Percentiles rank a stretch among this genome's conserved stretches.
phyloP scores from a whole-genome alignment of 2,113 vertebrate species.

The Xenopus laevis region DNA sequence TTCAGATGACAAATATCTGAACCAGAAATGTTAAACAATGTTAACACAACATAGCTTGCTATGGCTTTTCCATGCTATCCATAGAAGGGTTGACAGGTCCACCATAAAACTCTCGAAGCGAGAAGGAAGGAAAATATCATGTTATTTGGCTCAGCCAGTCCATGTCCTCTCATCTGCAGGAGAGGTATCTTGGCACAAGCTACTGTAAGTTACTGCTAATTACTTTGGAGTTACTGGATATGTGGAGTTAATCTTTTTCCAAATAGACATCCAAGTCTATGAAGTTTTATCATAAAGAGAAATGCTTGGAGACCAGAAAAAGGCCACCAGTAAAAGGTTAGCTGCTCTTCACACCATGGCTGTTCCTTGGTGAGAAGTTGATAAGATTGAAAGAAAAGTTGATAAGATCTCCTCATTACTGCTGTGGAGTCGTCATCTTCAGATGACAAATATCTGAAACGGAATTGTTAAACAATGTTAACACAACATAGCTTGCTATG shows the following conservation, averaged over 20 bases:
- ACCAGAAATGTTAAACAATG: not conserved
- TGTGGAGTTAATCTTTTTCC: constrained; percentile 11
- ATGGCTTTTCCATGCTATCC: too few species aligned
- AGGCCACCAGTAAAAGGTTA: too few species aligned
- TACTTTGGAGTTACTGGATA: not conserved
- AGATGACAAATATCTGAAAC: too few species aligned
- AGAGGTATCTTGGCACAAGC: not conserved
- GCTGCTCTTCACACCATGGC: too few species aligned
- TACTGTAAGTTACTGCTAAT: constrained; percentile 4
- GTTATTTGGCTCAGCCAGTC: not conserved
- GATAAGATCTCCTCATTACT: too few species aligned
- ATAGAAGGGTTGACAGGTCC: too few species aligned
- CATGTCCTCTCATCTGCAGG: not conserved
- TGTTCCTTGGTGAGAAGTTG: too few species aligned
- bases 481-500: not conserved
- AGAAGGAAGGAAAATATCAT: not conserved
- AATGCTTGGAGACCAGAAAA: too few species aligned
- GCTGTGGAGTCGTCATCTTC: too few species aligned
- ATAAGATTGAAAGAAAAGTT: too few species aligned
- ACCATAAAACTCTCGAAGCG: not conserved
- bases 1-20: too few species aligned
- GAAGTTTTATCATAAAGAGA: too few species aligned
- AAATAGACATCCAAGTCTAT: constrained; percentile 17
- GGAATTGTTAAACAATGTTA: not conserved
- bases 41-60: not conserved